Percentiles rank a stretch among this genome's conserved stretches.
Conservation (phyloP, 2,888 invertebrate genomes). For the Torymus auratus region DNA sequence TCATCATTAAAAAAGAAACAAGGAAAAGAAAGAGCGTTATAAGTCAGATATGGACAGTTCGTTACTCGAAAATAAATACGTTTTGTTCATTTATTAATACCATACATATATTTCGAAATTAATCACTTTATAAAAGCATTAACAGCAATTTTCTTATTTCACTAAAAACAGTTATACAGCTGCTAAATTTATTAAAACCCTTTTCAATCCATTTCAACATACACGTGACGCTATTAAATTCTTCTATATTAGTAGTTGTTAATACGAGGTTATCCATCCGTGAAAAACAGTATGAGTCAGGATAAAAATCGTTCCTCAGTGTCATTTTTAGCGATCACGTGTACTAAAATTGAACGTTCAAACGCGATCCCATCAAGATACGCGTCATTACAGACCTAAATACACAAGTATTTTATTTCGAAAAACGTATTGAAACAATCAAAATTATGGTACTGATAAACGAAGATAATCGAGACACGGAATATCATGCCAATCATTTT, state of each 20-base stretch:
- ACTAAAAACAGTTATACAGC: neutral
- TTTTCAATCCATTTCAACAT: neutral
- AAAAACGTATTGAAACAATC: too few species aligned
- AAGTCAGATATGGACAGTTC: slow-evolving; percentile 41
- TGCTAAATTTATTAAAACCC: neutral
- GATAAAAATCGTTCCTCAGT: neutral
- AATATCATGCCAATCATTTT: too few species aligned
- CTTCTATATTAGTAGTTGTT: neutral
- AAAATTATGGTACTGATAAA: too few species aligned
- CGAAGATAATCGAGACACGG: too few species aligned
- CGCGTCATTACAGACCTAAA: too few species aligned
- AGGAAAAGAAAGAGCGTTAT: slow-evolving; percentile 24
- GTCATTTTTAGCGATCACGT: slow-evolving; percentile 6
- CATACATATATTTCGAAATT: neutral
- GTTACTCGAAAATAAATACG: neutral
- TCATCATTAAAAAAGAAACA: slow-evolving; percentile 34
- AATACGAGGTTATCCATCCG: neutral
- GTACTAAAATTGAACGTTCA: neutral
- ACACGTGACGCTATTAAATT: neutral
- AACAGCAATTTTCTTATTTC: neutral
- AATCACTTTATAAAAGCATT: slow-evolving; percentile 9
- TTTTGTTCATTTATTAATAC: slow-evolving; percentile 6
- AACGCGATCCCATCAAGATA: neutral
- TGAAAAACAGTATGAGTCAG: neutral
- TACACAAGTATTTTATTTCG: too few species aligned